phyloP scores from a whole-genome alignment of 2,888 invertebrate species.

The Microplitis manilae region DNA sequence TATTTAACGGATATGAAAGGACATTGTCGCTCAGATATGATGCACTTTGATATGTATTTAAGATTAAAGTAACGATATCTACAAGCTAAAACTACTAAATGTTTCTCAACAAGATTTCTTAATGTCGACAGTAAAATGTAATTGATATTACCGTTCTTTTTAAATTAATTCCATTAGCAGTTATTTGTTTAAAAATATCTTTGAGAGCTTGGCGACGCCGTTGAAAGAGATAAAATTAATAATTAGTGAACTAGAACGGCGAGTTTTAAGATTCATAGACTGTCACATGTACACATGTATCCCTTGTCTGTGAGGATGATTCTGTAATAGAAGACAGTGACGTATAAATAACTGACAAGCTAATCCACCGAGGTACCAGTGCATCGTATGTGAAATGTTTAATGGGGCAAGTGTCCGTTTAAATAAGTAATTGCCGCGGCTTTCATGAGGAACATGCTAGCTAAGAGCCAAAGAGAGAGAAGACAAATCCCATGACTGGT shows the following conservation, averaged over 20 bases:
- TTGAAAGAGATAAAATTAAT: not conserved
- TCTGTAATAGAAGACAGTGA: constrained; percentile 23
- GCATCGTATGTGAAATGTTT: constrained; percentile 31
- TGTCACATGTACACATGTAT: constrained; percentile 1
- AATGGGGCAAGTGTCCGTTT: constrained; percentile 39
- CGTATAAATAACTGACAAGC: constrained; percentile 38
- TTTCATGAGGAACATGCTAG: constrained; percentile 12
- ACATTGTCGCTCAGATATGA: constrained; percentile 5
- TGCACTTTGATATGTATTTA: constrained; percentile 1
- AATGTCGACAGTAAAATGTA: too few species aligned
- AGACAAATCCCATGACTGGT: constrained; percentile 24
- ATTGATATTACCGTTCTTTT: too few species aligned
- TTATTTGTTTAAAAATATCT: too few species aligned
- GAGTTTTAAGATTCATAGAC: not conserved
- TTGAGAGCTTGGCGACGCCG: too few species aligned
- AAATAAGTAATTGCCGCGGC: constrained; percentile 39
- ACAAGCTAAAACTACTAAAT: too few species aligned
- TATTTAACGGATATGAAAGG: constrained; percentile 4
- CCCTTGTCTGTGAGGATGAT: constrained; percentile 3
- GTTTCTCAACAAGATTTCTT: too few species aligned
- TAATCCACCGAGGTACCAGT: constrained; percentile 18
- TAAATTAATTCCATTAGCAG: too few species aligned
- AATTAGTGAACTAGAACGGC: not conserved
- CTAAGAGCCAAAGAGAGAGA: not conserved
- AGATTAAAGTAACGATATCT: constrained; percentile 18